phyloP scores from a whole-genome alignment of 30 jellyfish, hydroid and myxozoan species.

The Catostylus mosaicus region DNA sequence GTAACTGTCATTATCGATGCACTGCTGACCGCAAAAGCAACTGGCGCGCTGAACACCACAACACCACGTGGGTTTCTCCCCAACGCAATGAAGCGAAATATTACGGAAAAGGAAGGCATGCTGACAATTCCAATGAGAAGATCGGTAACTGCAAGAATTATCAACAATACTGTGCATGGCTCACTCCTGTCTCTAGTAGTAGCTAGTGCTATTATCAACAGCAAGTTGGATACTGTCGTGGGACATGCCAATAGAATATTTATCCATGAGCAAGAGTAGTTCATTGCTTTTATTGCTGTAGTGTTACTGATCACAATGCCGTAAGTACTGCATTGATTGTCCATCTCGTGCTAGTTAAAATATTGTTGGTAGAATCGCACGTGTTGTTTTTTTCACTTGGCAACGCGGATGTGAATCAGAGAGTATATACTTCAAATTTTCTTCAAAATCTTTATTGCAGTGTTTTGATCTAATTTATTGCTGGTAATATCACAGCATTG shows the following conservation, averaged over 20 bases:
- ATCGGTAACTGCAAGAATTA: conserved; percentile 4
- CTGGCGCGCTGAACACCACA: not conserved
- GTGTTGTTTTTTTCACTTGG: too few species aligned
- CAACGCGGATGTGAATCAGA: too few species aligned
- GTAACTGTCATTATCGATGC: conserved; percentile 10
- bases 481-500: too few species aligned
- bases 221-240: not conserved
- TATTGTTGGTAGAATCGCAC: too few species aligned
- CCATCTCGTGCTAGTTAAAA: not conserved
- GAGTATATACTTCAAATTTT: too few species aligned
- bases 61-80: conserved; percentile 8
- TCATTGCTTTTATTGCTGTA: not conserved
- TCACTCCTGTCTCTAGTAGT: not conserved
- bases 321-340: not conserved
- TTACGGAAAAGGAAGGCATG: conserved; percentile 4
- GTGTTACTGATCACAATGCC: not conserved
- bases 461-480: too few species aligned
- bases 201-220: not conserved
- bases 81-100: not conserved
- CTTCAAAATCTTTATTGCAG: too few species aligned
- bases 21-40: not conserved
- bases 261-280: not conserved
- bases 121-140: not conserved
- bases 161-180: not conserved
- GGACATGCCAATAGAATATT: conserved; percentile 16